These are phyloP conservation scores for Hirudinaria manillensis DNA, from an alignment of 2,888 invertebrate genomes.

Conservation along the genomic window DNA sequence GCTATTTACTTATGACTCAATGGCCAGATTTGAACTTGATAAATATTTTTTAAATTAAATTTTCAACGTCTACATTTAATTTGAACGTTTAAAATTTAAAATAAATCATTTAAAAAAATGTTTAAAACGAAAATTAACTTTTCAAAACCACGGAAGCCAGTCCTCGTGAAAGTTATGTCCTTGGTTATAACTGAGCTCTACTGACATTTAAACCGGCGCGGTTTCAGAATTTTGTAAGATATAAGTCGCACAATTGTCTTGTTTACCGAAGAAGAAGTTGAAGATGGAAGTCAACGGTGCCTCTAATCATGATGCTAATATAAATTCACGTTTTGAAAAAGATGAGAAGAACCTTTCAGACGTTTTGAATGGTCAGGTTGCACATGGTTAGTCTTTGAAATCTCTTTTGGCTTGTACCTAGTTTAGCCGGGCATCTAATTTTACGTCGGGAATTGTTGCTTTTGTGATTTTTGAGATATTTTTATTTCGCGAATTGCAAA, in stretches of 20 bases:
- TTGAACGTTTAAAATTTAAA: background rate
- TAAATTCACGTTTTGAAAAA: slow-evolving; percentile 1
- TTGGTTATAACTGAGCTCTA: background rate
- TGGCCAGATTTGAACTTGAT: too few species aligned
- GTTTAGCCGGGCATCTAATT: too few species aligned
- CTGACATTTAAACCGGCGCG: slow-evolving; percentile 9
- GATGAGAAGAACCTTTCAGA: background rate
- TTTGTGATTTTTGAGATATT: too few species aligned
- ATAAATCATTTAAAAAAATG: background rate
- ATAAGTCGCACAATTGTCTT: background rate
- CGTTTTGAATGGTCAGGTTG: background rate
- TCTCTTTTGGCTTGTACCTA: too few species aligned
- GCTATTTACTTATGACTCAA: too few species aligned
- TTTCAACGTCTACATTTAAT: too few species aligned
- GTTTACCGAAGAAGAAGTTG: background rate
- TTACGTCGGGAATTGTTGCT: too few species aligned
- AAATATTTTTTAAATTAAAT: too few species aligned
- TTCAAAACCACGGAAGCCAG: background rate
- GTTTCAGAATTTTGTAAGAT: slow-evolving; percentile 1
- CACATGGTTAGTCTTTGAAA: background rate
- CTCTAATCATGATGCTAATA: slow-evolving; percentile 2
- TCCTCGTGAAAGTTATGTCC: slow-evolving; percentile 16
- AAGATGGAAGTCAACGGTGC: background rate
- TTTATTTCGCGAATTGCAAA: too few species aligned
- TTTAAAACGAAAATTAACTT: slow-evolving; percentile 8